Conservation (phyloP, 2,113 vertebrate genomes). For the Hoplias malabaricus region DNA sequence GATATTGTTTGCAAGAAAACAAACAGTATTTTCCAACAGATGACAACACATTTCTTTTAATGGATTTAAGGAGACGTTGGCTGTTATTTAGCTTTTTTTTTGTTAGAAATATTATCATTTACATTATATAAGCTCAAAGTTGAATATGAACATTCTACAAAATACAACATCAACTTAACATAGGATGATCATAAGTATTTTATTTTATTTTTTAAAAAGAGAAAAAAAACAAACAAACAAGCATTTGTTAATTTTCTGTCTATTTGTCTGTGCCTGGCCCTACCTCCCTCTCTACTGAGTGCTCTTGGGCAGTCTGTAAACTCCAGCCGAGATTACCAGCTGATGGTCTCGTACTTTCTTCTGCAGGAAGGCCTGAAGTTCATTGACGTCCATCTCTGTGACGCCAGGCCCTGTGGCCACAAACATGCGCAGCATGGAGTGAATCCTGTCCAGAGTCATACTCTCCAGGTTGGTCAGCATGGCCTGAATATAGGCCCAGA, state of each 20-base stretch:
- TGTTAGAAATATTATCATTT: not conserved
- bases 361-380: constrained; percentile 92
- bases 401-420: constrained; percentile 90
- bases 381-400: constrained; percentile 89
- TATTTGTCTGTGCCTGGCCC: not conserved
- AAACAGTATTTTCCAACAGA: not conserved
- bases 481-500: constrained; percentile 98
- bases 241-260: not conserved
- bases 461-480: constrained; percentile 99
- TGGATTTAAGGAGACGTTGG: no score
- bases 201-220: constrained; percentile 33
- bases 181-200: not conserved
- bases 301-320: constrained; percentile 92
- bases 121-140: not conserved
- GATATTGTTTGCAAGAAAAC: not conserved
- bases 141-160: not conserved
- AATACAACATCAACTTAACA: not conserved
- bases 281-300: constrained; percentile 54
- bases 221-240: not conserved
- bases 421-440: constrained; percentile 98
- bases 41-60: not conserved
- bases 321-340: constrained; percentile 80
- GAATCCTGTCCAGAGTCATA: constrained; percentile 94
- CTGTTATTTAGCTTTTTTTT: not conserved
- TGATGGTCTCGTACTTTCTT: constrained; percentile 94